Evolutionary conservation across 2,888 invertebrate species (phyloP).

Genomic region (Trypoxylon attenuatum): DNA sequence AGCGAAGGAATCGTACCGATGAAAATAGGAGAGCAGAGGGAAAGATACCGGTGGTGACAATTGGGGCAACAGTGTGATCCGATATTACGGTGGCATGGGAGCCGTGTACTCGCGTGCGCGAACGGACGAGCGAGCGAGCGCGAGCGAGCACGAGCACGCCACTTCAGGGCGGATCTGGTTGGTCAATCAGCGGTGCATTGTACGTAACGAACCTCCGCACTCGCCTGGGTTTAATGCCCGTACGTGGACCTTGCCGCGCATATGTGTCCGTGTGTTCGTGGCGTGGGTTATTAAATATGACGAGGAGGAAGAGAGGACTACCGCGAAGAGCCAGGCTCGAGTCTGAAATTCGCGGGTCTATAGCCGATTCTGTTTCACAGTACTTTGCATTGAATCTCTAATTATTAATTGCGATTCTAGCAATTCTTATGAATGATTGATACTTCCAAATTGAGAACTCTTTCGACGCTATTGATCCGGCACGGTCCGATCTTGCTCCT

Average conservation of each 20-base stretch:
- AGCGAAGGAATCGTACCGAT: constrained; percentile 42
- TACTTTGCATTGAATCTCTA: too few species aligned
- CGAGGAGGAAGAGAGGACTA: constrained; percentile 27
- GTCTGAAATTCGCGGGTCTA: too few species aligned
- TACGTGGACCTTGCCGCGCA: constrained; percentile 53
- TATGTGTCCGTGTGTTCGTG: constrained; percentile 43
- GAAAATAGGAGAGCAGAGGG: constrained; percentile 38
- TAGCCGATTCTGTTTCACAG: too few species aligned
- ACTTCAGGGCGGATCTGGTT: constrained; percentile 66
- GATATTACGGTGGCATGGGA: neutral
- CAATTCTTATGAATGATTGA: too few species aligned
- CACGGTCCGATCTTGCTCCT: too few species aligned
- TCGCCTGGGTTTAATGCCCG: constrained; percentile 59
- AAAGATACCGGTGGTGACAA: constrained; percentile 55
- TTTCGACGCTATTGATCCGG: too few species aligned
- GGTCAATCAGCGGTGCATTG: constrained; percentile 68
- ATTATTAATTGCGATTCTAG: too few species aligned
- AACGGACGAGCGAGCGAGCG: constrained; percentile 45
- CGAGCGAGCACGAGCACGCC: too few species aligned
- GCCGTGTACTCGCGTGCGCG: neutral
- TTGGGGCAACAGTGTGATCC: constrained; percentile 44
- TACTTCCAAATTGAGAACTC: too few species aligned
- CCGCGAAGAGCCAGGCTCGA: neutral
- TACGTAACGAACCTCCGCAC: constrained; percentile 66
- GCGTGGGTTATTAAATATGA: constrained; percentile 64